A percentile compares a stretch with the other conserved stretches of the same genome.
Conservation (phyloP, 64 coral and sea anemone species). For the Montipora sp. region DNA sequence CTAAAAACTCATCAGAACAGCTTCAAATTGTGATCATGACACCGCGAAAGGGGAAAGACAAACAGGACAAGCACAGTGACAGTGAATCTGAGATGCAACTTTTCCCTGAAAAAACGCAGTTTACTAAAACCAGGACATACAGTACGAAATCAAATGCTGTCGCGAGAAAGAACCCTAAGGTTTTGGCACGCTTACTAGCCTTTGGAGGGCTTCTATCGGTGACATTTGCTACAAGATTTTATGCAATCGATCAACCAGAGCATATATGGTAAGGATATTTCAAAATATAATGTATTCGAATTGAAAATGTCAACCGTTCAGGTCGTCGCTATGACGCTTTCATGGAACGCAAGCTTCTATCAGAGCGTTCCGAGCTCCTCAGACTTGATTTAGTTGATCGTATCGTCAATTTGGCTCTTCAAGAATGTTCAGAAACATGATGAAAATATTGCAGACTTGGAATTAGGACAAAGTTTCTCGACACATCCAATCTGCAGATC, state of each 20-base stretch:
- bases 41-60: constrained; percentile 17
- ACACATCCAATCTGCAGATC: too few relatives aligned
- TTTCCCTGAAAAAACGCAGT: not conserved
- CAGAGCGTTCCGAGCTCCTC: too few relatives aligned
- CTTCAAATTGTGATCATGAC: constrained; percentile 14
- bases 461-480: too few relatives aligned
- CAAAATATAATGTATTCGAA: not conserved
- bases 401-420: too few relatives aligned
- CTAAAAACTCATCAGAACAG: not conserved
- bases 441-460: too few relatives aligned
- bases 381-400: too few relatives aligned
- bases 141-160: not conserved
- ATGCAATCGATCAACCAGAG: constrained; percentile 54
- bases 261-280: constrained; percentile 81
- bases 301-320: not conserved
- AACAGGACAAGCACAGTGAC: constrained; percentile 35
- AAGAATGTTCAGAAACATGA: too few relatives aligned
- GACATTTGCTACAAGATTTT: constrained; percentile 64
- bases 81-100: constrained; percentile 17
- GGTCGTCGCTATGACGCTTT: too few relatives aligned
- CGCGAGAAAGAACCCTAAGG: not conserved
- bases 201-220: constrained; percentile 60
- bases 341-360: too few relatives aligned
- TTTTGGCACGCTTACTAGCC: constrained; percentile 37
- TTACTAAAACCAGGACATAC: not conserved